Base-by-base conservation (phyloP, 64 coral and sea anemone species). In the Montipora efflorescens region DNA sequence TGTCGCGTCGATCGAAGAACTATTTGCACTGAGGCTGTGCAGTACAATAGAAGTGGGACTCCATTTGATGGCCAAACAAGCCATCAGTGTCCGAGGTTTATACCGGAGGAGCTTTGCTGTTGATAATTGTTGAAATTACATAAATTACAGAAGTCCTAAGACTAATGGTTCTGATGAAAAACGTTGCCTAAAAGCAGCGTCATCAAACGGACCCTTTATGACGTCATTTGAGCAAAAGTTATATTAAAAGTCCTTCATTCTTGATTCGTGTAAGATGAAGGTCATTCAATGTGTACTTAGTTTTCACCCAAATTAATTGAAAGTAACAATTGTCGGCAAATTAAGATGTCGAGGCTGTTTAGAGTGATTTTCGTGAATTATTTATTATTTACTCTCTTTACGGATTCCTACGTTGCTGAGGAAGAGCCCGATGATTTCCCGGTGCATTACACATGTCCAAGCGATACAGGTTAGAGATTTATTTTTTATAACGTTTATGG, bases 121-220 rank as follows among this genome's bases (percentile, higher is more conserved):
- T 36, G 36, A 36, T 0, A 36, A 36, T 36, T 36, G 36, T 36
- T 55, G 52, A 55, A 55, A 55, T 55, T 55, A 55, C 52, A 55
- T 64, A 15, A 64, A 14, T 16, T 16, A 12, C 14, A 11, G 53
- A 64, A 64, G 14, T 15, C 8, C 11, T 8, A 57, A 8, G 6
- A 11, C 53, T 11, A 57, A 57, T 11, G 53, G 53, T 57, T 57
- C 53, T 6, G 11, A 57, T 57, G 53, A 11, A 57, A 11, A 57
- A 57, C 2, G 11, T 8, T 19, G 8, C 61, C 61, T 3, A 64
- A 64, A 10, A 88, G 12, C 10, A 46, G 23, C 48, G 81, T 84
- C 81, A 84, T 84, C 19, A 80, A 77, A 58, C 8, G 49, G 53
- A 0, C 48, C 50, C 20, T 80, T 80, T 4, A 80, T 80, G 50